phyloP scores from a whole-genome alignment of 2,113 vertebrate genomes.

The Bubalus kerabau region DNA sequence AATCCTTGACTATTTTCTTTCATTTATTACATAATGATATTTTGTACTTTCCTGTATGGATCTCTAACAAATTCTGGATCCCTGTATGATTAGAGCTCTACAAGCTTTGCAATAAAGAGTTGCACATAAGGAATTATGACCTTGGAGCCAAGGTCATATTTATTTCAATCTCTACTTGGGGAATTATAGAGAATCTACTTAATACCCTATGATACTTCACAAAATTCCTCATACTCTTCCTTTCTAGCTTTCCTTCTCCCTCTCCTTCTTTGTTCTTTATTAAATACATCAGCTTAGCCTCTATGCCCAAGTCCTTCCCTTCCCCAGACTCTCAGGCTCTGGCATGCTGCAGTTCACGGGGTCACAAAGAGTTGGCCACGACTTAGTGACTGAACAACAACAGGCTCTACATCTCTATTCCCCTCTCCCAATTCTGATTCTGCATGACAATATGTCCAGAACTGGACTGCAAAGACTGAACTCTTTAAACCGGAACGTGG shows the following conservation, averaged over 20 bases:
- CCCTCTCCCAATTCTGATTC: background rate
- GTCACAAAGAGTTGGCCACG: background rate
- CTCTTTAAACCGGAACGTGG: background rate
- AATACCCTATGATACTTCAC: background rate
- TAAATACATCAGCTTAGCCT: background rate
- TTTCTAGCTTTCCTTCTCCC: background rate
- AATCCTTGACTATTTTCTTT: conserved; percentile 19
- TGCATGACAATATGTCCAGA: background rate
- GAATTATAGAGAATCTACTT: background rate
- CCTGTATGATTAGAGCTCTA: background rate
- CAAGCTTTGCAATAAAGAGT: background rate
- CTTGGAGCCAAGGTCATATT: background rate
- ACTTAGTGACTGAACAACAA: background rate
- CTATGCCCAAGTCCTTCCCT: background rate
- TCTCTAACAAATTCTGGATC: background rate
- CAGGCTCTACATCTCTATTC: background rate
- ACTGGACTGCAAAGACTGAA: background rate
- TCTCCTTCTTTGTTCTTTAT: background rate
- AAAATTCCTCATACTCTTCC: background rate
- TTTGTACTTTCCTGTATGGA: background rate
- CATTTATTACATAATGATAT: conserved; percentile 14
- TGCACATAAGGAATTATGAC: conserved; percentile 3
- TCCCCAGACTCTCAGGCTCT: background rate
- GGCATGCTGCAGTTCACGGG: background rate
- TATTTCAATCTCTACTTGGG: background rate